These are phyloP conservation scores for Drosophila pandora DNA, from an alignment of 1,140 invertebrate species.

Conservation along the genomic window DNA sequence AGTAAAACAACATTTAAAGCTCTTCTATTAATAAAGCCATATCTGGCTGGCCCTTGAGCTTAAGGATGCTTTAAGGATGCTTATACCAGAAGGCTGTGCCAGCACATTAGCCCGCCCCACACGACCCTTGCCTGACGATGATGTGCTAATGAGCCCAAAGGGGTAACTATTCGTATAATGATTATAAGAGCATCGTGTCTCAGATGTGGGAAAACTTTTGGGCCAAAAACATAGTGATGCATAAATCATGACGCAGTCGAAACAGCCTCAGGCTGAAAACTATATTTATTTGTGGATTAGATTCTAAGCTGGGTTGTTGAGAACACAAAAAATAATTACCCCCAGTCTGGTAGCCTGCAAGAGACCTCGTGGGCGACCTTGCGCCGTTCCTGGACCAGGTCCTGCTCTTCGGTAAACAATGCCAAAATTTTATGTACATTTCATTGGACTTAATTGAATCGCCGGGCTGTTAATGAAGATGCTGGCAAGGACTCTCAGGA, in stretches of 20 bases:
- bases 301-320: slow-evolving; percentile 24
- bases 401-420: slow-evolving; percentile 31
- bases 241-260: slow-evolving; percentile 42
- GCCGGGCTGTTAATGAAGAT: slow-evolving; percentile 61
- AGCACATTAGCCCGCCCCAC: neutral
- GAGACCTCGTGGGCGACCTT: slow-evolving; percentile 29
- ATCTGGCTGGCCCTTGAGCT: neutral
- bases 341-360: neutral
- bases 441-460: slow-evolving; percentile 75
- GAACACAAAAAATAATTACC: slow-evolving; percentile 26
- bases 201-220: slow-evolving; percentile 37
- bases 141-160: slow-evolving; percentile 59
- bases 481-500: slow-evolving; percentile 28
- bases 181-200: slow-evolving; percentile 22
- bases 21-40: neutral
- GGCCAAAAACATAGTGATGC: slow-evolving; percentile 19
- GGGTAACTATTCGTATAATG: slow-evolving; percentile 42
- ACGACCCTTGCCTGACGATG: slow-evolving; percentile 27
- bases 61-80: slow-evolving; percentile 11
- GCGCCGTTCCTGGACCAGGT: neutral
- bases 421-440: slow-evolving; percentile 52
- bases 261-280: slow-evolving; percentile 5
- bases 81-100: neutral
- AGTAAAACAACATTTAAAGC: neutral
- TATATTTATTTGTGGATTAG: slow-evolving; percentile 41